phyloP scores from a whole-genome alignment of 2,888 invertebrate species.

The Cybosia mesomella region DNA sequence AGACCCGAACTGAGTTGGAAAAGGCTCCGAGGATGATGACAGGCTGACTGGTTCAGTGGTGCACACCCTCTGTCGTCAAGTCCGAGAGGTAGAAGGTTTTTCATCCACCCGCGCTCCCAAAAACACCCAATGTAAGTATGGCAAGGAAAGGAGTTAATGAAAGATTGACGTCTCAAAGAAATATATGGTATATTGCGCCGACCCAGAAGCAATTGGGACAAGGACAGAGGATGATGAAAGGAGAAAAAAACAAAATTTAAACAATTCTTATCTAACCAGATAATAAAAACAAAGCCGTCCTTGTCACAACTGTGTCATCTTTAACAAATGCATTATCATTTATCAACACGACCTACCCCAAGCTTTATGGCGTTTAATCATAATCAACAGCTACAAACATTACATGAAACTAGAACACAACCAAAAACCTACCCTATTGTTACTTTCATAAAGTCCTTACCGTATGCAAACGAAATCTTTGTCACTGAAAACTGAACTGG shows the following conservation, averaged over 20 bases:
- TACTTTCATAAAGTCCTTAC: neutral
- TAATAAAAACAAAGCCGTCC: conserved; percentile 19
- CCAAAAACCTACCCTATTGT: neutral
- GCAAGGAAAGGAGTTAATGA: too few species aligned
- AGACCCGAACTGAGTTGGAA: too few species aligned
- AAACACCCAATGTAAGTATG: too few species aligned
- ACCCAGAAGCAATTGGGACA: neutral
- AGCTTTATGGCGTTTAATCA: conserved; percentile 47
- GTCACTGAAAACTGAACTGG: conserved; percentile 5
- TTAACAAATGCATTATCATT: conserved; percentile 45
- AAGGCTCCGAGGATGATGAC: too few species aligned
- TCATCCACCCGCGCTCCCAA: too few species aligned
- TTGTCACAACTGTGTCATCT: conserved; percentile 25
- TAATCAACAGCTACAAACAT: conserved; percentile 32
- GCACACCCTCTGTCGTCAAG: too few species aligned
- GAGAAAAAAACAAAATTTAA: conserved; percentile 6
- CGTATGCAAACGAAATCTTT: neutral
- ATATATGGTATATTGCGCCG: neutral
- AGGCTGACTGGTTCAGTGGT: too few species aligned
- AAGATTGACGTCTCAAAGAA: too few species aligned
- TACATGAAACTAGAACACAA: neutral
- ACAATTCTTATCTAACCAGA: conserved; percentile 17
- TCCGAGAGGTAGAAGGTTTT: too few species aligned
- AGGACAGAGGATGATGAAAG: conserved; percentile 2
- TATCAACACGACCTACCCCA: conserved; percentile 50